Conservation (phyloP, 2,888 invertebrate genomes). For the Girardia tigrina region DNA sequence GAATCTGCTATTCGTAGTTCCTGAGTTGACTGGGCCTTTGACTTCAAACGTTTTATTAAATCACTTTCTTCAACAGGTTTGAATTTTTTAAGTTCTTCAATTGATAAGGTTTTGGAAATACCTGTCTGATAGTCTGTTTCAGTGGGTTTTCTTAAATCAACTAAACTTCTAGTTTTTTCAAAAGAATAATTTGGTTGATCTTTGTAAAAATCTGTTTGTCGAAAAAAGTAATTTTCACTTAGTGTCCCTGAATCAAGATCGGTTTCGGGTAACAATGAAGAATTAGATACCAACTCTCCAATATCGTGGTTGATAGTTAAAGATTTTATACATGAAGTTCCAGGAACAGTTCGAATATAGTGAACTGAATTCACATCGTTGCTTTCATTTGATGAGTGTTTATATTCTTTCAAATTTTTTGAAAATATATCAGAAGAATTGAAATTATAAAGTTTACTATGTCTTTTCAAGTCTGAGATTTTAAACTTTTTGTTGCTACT, state of each 20-base stretch:
- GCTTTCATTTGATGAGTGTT: neutral
- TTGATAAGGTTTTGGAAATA: neutral
- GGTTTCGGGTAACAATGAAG: constrained; percentile 7
- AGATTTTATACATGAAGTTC: neutral
- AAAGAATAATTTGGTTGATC: neutral
- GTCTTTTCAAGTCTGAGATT: neutral
- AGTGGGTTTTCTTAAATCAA: neutral
- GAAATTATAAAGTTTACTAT: neutral
- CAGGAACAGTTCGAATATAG: neutral
- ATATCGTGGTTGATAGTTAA: neutral
- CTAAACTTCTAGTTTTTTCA: constrained; percentile 5
- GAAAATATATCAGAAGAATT: neutral
- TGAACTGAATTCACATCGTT: neutral
- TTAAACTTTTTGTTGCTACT: neutral
- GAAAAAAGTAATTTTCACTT: neutral
- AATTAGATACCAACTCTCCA: neutral
- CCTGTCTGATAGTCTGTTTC: neutral
- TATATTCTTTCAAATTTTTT: neutral
- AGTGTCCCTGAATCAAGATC: neutral
- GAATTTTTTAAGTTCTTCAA: neutral
- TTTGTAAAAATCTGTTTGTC: neutral
- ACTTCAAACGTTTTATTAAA: constrained; percentile 27
- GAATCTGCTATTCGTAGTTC: constrained; percentile 33
- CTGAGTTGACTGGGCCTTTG: constrained; percentile 29
- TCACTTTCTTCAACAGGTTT: neutral